Percentiles rank a stretch among this genome's conserved stretches.
Conservation (phyloP, 2,113 vertebrate genomes). For the Eira barbara region DNA sequence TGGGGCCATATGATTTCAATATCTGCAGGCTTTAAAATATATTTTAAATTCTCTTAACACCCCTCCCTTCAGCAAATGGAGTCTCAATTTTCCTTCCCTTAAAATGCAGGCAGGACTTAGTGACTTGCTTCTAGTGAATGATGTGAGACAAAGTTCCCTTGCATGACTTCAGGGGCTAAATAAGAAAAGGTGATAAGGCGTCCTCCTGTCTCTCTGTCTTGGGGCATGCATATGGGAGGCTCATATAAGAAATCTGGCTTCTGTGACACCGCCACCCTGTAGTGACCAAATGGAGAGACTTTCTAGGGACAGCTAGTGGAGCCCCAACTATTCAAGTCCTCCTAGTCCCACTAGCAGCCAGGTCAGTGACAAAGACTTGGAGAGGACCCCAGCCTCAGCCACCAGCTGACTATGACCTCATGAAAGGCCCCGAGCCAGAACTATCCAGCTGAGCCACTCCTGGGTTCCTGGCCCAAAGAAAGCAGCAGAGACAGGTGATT, state of each 20-base stretch:
- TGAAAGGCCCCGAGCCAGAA: not conserved
- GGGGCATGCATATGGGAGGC: too few relatives aligned
- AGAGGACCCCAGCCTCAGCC: not conserved
- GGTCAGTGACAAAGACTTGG: not conserved
- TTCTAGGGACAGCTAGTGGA: not conserved
- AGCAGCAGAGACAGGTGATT: not conserved
- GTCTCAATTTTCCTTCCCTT: not conserved
- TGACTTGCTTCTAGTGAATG: not conserved
- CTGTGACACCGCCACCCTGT: not conserved
- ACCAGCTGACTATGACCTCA: not conserved
- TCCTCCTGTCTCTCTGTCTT: not conserved
- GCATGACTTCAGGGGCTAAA: not conserved
- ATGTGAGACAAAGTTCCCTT: not conserved
- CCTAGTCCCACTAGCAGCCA: not conserved
- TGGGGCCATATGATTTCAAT: not conserved
- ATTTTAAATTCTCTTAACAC: not conserved
- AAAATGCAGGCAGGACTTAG: not conserved
- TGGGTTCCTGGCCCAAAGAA: not conserved
- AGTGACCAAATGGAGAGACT: not conserved
- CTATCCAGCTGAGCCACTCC: not conserved
- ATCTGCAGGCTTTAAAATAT: not conserved
- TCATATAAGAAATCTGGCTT: not conserved
- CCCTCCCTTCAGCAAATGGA: not conserved
- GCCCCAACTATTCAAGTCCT: not conserved
- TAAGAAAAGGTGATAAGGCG: not conserved